Percentiles rank a stretch among this genome's conserved stretches.
phyloP scores from a whole-genome alignment of 2,113 vertebrate genomes.

The Aegithalos caudatus region DNA sequence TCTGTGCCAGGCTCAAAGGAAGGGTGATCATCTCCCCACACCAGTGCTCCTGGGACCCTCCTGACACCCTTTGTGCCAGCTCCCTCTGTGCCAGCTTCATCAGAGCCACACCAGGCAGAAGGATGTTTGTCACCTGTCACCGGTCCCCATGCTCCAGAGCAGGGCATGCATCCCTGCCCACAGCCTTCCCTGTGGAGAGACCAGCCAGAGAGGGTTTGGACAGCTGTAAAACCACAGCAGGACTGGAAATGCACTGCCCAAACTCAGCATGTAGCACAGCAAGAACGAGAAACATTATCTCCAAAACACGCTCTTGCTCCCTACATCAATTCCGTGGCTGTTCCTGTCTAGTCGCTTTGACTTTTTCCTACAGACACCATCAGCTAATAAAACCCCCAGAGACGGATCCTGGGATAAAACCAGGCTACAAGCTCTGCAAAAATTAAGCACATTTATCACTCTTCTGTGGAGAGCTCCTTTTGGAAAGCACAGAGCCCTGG shows the following conservation, averaged over 20 bases:
- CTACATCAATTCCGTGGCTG: slow-evolving; percentile 47
- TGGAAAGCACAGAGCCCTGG: neutral
- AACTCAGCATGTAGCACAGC: neutral
- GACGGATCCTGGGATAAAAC: slow-evolving; percentile 54
- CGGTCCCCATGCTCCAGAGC: accelerated
- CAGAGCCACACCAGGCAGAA: neutral
- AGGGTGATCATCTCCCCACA: neutral
- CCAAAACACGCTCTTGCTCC: slow-evolving; percentile 39
- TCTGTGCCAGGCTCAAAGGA: neutral
- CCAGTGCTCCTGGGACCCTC: neutral
- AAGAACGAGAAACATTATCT: slow-evolving; percentile 44
- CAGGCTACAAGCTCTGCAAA: slow-evolving; percentile 51
- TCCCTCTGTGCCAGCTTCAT: accelerated
- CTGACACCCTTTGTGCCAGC: neutral
- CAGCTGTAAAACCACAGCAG: neutral
- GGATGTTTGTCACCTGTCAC: neutral
- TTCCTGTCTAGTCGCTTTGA: slow-evolving; percentile 50
- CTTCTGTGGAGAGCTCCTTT: neutral
- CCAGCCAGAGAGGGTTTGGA: neutral
- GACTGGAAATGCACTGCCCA: neutral
- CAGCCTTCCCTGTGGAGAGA: neutral
- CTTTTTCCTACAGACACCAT: slow-evolving; percentile 59
- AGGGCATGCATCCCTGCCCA: neutral
- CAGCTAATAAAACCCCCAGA: slow-evolving; percentile 56
- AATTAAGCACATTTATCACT: slow-evolving; percentile 63